Evolutionary conservation across 2,888 invertebrate genomes (phyloP).

Genomic region (Conomelus anceps): DNA sequence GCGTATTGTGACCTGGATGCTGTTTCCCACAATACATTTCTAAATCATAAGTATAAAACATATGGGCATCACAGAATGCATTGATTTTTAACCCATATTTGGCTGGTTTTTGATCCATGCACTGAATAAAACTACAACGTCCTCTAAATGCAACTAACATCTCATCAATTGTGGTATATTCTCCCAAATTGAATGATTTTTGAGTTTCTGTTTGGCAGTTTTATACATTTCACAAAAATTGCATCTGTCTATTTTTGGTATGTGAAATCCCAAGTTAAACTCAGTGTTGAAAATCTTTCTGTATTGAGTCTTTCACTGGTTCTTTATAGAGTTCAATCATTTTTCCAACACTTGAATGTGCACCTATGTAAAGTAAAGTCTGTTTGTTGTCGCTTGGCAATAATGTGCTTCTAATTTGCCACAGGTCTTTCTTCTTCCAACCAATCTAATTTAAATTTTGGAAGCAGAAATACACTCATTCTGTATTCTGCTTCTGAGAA

Average conservation of each 20-base stretch:
- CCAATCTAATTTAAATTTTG: too few species aligned
- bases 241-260: conserved; percentile 19
- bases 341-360: conserved; percentile 14
- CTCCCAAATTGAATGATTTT: neutral
- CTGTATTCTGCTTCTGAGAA: too few species aligned
- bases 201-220: neutral
- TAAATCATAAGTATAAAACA: too few species aligned
- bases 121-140: too few species aligned
- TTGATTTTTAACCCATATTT: too few species aligned
- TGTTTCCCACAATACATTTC: too few species aligned
- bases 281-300: conserved; percentile 12
- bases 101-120: too few species aligned
- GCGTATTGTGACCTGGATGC: too few species aligned
- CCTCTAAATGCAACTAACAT: neutral
- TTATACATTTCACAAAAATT: conserved; percentile 14
- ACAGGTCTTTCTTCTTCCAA: too few species aligned
- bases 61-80: too few species aligned
- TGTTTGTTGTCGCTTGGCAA: conserved; percentile 10
- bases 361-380: conserved; percentile 12
- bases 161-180: neutral
- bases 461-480: too few species aligned
- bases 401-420: conserved; percentile 21
- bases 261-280: conserved; percentile 19
- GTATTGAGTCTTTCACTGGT: conserved; percentile 14
- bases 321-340: conserved; percentile 18